phyloP scores from a whole-genome alignment of 1,140 invertebrate genomes.

The Ridgeia piscesae region DNA sequence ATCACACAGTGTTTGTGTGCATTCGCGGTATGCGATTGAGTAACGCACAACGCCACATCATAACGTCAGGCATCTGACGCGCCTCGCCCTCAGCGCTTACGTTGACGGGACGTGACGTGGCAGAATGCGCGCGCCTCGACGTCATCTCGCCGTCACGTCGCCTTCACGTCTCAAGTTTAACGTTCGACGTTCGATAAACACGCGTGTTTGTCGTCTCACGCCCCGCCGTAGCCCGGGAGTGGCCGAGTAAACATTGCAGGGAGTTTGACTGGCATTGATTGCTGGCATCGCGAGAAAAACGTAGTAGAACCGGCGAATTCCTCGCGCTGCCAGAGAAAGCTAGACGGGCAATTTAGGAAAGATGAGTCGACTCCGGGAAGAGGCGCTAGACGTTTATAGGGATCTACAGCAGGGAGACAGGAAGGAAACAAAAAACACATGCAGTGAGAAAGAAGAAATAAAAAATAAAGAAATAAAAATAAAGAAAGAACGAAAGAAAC shows the following conservation, averaged over 20 bases:
- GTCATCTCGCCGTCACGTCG: background rate
- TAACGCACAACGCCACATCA: background rate
- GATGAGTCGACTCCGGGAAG: background rate
- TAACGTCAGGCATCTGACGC: background rate
- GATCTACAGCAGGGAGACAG: background rate
- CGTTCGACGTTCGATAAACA: background rate
- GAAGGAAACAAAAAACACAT: background rate
- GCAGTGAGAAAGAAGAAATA: background rate
- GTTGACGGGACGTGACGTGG: background rate
- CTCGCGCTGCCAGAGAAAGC: background rate
- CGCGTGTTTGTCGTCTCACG: background rate
- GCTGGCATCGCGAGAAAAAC: background rate
- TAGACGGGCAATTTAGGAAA: background rate
- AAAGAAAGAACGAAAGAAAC: background rate
- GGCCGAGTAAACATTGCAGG: background rate
- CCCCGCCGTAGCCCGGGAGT: background rate
- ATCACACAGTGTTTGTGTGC: background rate
- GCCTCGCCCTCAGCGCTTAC: background rate
- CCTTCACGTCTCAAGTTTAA: background rate
- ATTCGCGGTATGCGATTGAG: background rate
- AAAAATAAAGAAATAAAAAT: background rate
- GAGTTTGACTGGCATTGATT: background rate
- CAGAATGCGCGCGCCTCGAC: background rate
- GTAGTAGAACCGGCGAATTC: background rate
- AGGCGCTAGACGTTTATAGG: background rate